Evolutionary conservation across 37 sponge, comb jelly and placozoan species (phyloP), one percentile per base, ranked within the genome.

Genomic region (Trichoplax adhaerens): DNA sequence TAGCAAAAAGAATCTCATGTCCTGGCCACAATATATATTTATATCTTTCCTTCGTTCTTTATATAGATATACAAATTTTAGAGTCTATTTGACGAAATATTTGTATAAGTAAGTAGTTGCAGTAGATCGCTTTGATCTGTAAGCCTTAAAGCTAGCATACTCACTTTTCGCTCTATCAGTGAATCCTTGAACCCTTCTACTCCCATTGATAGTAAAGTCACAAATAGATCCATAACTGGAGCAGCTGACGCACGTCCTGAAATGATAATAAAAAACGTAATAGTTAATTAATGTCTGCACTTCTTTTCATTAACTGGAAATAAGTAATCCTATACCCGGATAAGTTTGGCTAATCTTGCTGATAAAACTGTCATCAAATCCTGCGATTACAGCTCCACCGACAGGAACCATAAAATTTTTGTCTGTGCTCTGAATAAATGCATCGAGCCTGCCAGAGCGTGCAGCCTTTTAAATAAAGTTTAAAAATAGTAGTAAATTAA

Each of bases 401-500:
- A 97, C 99, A 48, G 99, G 99, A 29, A 97, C 99, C 70, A 97
- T 58, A 64, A 97, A 80, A 74, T 97, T 97, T 76, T 97, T 97
- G 71, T 97, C 99, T 1, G 94, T 83, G 66, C 93, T 92, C 83
- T 97, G 99, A 5, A 97, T 78, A 74, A 83, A 97, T 3, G 87
- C 85, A 64, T 97, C 99, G 68, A 97, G 73, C 46, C 93, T 69
- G 0, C 99, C 93, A 29, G 29, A 29, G 29, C 29, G 29, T 51
- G 72, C 58, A 7, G 68, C 62, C 12, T 8, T 60, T 12, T 12
- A 12, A 8, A 60, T 60, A 60, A 60, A 12, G 62, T 12, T 12
- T 60, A 8, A 12, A 12, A 12, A 60, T 8, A 60, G 12, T 60
- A 12, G 12, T 60, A 12, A 12, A 12, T 12, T 12, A 60, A 60